These are phyloP conservation scores for Xiphydria camelus DNA, from an alignment of 2,888 invertebrate species.

Conservation along the genomic window DNA sequence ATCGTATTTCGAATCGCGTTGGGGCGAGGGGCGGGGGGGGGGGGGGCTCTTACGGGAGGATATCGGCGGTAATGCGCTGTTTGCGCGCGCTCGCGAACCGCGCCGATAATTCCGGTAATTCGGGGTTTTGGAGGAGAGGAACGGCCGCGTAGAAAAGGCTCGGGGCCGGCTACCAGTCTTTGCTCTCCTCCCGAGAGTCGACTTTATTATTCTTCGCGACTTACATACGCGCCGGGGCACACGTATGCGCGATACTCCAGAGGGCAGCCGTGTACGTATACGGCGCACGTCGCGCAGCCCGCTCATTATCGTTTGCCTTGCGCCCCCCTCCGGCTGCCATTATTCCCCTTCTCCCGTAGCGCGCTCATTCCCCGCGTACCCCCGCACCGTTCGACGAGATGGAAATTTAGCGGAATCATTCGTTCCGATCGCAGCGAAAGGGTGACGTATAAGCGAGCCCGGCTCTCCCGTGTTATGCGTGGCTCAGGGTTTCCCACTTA, in stretches of 20 bases:
- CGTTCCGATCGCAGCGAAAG: no score
- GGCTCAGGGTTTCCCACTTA: no score
- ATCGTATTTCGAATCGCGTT: neutral
- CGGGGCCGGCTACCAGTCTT: conserved; percentile 47
- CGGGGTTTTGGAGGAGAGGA: conserved; percentile 45
- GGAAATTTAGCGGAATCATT: conserved; percentile 46
- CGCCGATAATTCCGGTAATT: conserved; percentile 52
- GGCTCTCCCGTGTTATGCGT: no score
- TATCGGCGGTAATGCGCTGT: conserved; percentile 33
- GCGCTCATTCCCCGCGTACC: neutral
- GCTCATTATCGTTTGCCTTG: conserved; percentile 44
- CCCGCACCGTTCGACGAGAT: conserved; percentile 32
- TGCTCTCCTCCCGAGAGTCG: conserved; percentile 25
- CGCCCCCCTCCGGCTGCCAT: conserved; percentile 38
- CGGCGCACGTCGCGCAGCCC: conserved; percentile 22
- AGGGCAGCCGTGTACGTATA: conserved; percentile 13
- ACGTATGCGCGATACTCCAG: neutral
- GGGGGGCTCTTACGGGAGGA: conserved; percentile 3
- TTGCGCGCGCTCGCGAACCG: conserved; percentile 35
- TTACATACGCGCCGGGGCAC: neutral
- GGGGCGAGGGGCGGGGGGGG: conserved; percentile 13
- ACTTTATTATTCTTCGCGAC: conserved; percentile 41
- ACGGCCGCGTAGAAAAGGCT: neutral
- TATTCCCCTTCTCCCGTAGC: conserved; percentile 28
- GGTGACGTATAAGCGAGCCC: no score